Conservation (phyloP, 2,797 vertebrate genomes). For the Crax fasciolata region DNA sequence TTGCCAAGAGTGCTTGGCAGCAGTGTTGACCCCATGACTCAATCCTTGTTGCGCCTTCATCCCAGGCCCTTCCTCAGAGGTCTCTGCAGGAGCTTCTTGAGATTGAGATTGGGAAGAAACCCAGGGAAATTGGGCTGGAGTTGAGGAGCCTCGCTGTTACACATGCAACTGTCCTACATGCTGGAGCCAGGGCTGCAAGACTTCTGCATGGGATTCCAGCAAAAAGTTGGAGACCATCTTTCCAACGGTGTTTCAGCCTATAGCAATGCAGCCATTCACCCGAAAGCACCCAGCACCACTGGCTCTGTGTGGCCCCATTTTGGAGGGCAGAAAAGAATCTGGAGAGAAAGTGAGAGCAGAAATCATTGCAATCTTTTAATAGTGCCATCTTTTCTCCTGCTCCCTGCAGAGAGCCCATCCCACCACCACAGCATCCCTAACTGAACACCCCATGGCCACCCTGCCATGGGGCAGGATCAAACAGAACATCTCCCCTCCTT, state of each 20-base stretch:
- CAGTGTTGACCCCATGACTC: neutral
- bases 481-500: neutral
- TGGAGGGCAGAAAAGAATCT: neutral
- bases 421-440: neutral
- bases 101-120: neutral
- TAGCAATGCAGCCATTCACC: accelerated
- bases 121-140: neutral
- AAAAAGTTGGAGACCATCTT: neutral
- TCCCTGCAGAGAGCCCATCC: neutral
- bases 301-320: neutral
- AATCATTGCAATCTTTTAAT: neutral
- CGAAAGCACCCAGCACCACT: neutral
- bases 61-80: neutral
- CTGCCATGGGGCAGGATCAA: accelerated
- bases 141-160: neutral
- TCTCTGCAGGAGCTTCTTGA: neutral
- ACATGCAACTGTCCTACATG: no score
- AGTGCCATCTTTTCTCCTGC: neutral
- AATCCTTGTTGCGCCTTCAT: neutral
- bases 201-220: neutral
- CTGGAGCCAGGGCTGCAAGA: neutral
- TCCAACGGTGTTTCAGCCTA: neutral
- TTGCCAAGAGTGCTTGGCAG: neutral
- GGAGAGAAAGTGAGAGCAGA: neutral
- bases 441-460: accelerated